Base-by-base conservation (phyloP, 2,797 vertebrate genomes). In the Erithacus rubecula region DNA sequence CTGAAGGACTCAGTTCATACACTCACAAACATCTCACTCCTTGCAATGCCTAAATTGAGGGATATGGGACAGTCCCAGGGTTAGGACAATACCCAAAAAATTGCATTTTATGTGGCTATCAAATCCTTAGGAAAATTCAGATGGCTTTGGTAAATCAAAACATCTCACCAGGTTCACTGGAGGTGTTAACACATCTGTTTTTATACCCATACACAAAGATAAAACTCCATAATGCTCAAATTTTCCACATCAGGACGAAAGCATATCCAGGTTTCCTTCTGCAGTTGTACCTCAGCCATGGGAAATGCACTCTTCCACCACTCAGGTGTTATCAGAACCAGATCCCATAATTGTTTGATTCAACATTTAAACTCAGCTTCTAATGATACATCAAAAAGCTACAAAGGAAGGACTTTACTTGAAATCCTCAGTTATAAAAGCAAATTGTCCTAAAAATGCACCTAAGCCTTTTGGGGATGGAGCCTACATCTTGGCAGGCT, bases 161-260 rank as follows among this genome's bases (percentile, higher is more conserved):
- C 9, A 19, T 70, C 44, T 64, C 17, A 37, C 24, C 22, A 71
- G 3, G 11, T 80, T 77, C 64, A 55, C 10, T 19, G 26, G 24
- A 36, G 1, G 3, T 62, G 70, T n/a, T 58, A 65, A 76, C 2
- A 0, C 0, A 29, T 18, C 27, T 53, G 7, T 0, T 63, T 82
- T 74, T 53, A 67, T 56, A 70, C 1, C 5, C 11, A 65, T 34
- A 65, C 4, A 39, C 14, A 55, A 75, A 78, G 30, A 56, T 12
- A 53, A 86, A 89, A 53, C 5, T 59, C 32, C 20, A 27, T 0
- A 1, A 32, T 56, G 15, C 6, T 81, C 26, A 77, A 41, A 16
- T 83, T 80, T 72, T 67, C 60, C 12, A 36, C 6, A 4, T 24
- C 15, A 68, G 55, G 56, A 24, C 12, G 69, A 76, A 64, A 72